Conservation (phyloP, 1,140 invertebrate species). For the Physella acuta region DNA sequence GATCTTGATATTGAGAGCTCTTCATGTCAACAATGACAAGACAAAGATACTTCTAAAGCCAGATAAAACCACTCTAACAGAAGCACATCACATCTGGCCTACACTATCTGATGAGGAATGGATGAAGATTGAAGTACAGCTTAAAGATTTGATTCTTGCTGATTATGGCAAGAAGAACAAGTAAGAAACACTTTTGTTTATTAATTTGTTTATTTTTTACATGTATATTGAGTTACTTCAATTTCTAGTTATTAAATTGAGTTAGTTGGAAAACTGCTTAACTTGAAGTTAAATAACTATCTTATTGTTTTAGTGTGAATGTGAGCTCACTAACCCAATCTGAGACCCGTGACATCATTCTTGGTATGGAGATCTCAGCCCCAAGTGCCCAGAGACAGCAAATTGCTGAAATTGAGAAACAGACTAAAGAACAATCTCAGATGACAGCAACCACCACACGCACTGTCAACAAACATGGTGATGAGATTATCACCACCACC, state of each 20-base stretch:
- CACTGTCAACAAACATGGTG: slow-evolving; percentile 98
- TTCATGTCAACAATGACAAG: slow-evolving; percentile 98
- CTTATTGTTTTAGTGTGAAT: slow-evolving; percentile 74
- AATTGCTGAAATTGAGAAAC: slow-evolving; percentile 99
- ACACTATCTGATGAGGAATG: slow-evolving; percentile 96
- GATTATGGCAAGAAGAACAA: slow-evolving; percentile 99
- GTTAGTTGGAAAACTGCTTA: too few relatives aligned
- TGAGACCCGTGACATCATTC: slow-evolving; percentile 97
- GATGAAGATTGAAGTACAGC: slow-evolving; percentile 94
- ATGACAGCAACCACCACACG: slow-evolving; percentile 95
- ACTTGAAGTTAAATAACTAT: neutral
- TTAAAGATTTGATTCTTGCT: slow-evolving; percentile 97
- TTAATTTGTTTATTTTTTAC: neutral
- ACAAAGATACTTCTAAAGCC: slow-evolving; percentile 98
- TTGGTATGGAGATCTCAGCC: slow-evolving; percentile 99
- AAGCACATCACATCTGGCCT: slow-evolving; percentile 99
- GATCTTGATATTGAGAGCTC: slow-evolving; percentile 91
- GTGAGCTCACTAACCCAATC: slow-evolving; percentile 98
- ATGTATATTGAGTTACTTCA: neutral
- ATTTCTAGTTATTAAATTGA: too few relatives aligned
- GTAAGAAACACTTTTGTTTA: slow-evolving; percentile 61
- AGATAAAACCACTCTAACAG: slow-evolving; percentile 97
- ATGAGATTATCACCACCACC: slow-evolving; percentile 98
- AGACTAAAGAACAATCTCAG: slow-evolving; percentile 98
- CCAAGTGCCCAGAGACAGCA: slow-evolving; percentile 98